phyloP scores from a whole-genome alignment of 2,888 invertebrate species.

The Uropetala carovei region DNA sequence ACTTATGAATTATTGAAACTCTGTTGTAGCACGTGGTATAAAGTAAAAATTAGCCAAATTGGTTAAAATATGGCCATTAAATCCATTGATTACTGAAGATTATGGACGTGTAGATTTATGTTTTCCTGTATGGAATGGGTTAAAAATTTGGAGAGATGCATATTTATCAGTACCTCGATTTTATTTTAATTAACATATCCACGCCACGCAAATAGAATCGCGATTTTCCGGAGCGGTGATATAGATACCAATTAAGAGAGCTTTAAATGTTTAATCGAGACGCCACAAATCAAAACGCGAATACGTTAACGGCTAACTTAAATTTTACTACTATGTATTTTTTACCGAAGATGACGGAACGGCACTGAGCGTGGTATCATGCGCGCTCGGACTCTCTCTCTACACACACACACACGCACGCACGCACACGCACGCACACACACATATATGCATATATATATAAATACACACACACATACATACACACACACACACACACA shows the following conservation, averaged over 20 bases:
- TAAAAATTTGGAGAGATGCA: too few species aligned
- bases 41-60: too few species aligned
- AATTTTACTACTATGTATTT: neutral
- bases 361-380: neutral
- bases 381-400: neutral
- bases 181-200: neutral
- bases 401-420: neutral
- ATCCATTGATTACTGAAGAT: too few species aligned
- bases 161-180: too few species aligned
- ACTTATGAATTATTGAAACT: too few species aligned
- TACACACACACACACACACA: neutral
- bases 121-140: too few species aligned
- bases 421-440: too few species aligned
- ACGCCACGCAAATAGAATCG: neutral
- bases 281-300: slow-evolving; percentile 2
- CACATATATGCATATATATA: too few species aligned
- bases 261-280: neutral
- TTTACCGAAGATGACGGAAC: neutral
- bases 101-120: too few species aligned
- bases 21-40: too few species aligned
- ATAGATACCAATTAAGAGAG: slow-evolving; percentile 23
- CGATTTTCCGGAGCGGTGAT: neutral
- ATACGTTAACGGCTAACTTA: neutral
- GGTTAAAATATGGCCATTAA: too few species aligned
- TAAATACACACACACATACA: neutral